phyloP scores from a whole-genome alignment of 2,888 invertebrate species.

The Crioceris asparagi region DNA sequence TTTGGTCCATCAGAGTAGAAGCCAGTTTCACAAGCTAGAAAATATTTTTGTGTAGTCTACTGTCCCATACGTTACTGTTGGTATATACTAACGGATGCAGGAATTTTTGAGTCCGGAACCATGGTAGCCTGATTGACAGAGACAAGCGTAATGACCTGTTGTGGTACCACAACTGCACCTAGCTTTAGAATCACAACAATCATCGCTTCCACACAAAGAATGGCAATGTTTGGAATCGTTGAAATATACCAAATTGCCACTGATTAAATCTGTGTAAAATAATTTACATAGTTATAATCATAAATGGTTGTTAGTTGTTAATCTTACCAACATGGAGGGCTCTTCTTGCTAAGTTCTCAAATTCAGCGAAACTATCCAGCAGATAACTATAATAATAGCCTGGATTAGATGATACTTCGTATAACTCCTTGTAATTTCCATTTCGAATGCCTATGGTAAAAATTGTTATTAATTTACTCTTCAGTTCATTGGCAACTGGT shows the following conservation, averaged over 20 bases:
- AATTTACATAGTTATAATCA: too few species aligned
- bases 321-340: slow-evolving; percentile 53
- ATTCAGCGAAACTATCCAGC: slow-evolving; percentile 55
- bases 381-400: slow-evolving; percentile 54
- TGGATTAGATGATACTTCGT: slow-evolving; percentile 52
- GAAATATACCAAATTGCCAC: slow-evolving; percentile 47
- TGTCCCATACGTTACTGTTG: not conserved
- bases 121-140: slow-evolving; percentile 53
- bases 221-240: slow-evolving; percentile 41
- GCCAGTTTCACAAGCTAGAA: slow-evolving; percentile 52
- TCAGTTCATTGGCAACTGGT: slow-evolving; percentile 46
- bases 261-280: slow-evolving; percentile 46
- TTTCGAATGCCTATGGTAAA: slow-evolving; percentile 51
- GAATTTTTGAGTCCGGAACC: slow-evolving; percentile 50
- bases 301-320: not conserved
- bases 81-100: slow-evolving; percentile 46
- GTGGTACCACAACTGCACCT: slow-evolving; percentile 55
- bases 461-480: slow-evolving; percentile 43
- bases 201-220: slow-evolving; percentile 40
- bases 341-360: slow-evolving; percentile 55
- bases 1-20: slow-evolving; percentile 51
- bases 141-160: slow-evolving; percentile 58
- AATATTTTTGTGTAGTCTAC: slow-evolving; percentile 1
- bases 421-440: slow-evolving; percentile 52
- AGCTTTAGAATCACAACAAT: slow-evolving; percentile 52